Base-by-base conservation (phyloP, 2,797 vertebrate genomes). In the Rhinichthys osculus region DNA sequence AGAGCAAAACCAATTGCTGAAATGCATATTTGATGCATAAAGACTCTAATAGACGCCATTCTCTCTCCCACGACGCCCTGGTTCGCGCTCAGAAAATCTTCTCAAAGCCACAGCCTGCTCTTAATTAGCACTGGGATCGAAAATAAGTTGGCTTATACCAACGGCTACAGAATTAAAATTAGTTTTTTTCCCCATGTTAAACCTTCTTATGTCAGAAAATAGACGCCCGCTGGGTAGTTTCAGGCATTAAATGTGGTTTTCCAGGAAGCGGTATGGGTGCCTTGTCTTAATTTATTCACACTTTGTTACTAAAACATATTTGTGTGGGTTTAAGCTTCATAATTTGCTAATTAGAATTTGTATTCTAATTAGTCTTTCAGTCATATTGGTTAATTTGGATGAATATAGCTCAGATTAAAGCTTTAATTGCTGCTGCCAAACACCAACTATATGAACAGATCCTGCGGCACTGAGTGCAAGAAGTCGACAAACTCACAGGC, bases 11-110 rank as follows among this genome's bases (percentile, higher is more conserved):
- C 95, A 95, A 96, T 96, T 95, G 95, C 95, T 96, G 95, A 95
- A 96, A 96, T 96, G 95, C 95, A 96, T 96, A 96, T 96, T 96
- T 96, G 95, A 96, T 95, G 94, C 93, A 94, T 95, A 96, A 95
- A 93, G 93, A 95, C 78, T 76, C 54, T 72, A 76, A 71, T 82
- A 85, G 74, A 87, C 10, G 40, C 11, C 67, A 40, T 85, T 81
- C 33, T 44, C 71, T 78, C 78, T 66, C 52, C 64, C 33, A 17
- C 5, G 35, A 72, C 62, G 30, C 30, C 16, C 64, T 8, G 30
- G 7, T 66, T 66, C 0, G 10, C 23, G 19, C 64, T 67, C 33
- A 81, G 30, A 69, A 79, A 52, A 81, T 81, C 64, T 67, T 81
- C 66, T 81, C 30, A 54, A 50, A 70, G 33, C 47, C 52, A 62